phyloP scores from a whole-genome alignment of 2,888 invertebrate species.

The Heterodera filipjevi region DNA sequence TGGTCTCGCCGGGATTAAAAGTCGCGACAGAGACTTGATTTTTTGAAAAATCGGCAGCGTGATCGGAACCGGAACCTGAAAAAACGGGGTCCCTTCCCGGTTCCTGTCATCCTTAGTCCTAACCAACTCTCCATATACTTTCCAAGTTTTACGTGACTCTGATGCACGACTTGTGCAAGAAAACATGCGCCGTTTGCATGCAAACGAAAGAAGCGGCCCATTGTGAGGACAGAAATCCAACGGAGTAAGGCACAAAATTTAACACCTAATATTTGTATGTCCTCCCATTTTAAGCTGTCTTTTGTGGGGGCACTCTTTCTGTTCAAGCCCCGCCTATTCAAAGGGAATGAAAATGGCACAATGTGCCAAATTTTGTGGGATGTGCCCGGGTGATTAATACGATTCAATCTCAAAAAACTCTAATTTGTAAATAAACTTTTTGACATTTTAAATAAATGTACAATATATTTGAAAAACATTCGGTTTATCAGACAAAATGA shows the following conservation, averaged over 20 bases:
- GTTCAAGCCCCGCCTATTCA: slow-evolving; percentile 15
- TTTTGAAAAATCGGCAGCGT: too few relatives aligned
- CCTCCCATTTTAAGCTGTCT: slow-evolving; percentile 12
- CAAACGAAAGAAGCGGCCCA: background rate
- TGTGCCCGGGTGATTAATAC: slow-evolving; percentile 3
- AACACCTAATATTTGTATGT: background rate
- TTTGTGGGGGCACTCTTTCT: slow-evolving; percentile 13
- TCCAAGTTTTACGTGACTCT: slow-evolving; percentile 16
- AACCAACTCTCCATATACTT: too few relatives aligned
- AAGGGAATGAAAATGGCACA: slow-evolving; percentile 27
- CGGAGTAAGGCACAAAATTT: slow-evolving; percentile 5
- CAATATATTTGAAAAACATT: background rate
- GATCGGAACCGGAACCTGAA: too few relatives aligned
- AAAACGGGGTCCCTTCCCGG: too few relatives aligned
- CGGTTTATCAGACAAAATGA: too few relatives aligned
- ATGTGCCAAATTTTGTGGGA: slow-evolving; percentile 22
- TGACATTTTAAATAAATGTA: background rate
- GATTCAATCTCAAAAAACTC: background rate
- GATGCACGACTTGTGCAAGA: slow-evolving; percentile 14
- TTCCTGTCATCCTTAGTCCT: too few relatives aligned
- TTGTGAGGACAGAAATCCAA: slow-evolving; percentile 12
- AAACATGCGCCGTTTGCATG: slow-evolving; percentile 25
- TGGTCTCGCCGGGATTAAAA: too few relatives aligned
- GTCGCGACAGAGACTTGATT: too few relatives aligned
- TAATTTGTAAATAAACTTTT: too few relatives aligned